Conservation (phyloP, 1,140 invertebrate genomes). For the Dendrolimus kikuchii region DNA sequence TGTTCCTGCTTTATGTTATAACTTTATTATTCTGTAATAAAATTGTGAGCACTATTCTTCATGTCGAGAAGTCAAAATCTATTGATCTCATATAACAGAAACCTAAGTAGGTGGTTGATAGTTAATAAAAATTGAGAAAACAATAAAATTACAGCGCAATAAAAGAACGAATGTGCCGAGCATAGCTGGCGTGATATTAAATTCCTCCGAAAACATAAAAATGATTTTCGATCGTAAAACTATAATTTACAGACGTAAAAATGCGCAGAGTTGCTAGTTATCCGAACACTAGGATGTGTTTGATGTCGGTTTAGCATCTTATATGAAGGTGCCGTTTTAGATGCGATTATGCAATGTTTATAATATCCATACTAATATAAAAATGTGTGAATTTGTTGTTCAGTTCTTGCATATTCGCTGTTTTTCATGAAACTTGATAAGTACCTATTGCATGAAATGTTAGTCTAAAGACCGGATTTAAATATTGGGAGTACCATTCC, state of each 20-base stretch:
- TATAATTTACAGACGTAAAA: constrained; percentile 72
- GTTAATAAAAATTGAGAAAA: constrained; percentile 72
- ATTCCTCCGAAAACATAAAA: constrained; percentile 71
- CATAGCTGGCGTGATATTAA: constrained; percentile 68
- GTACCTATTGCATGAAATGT: no score
- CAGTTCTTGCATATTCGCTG: no score
- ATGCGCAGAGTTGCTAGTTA: constrained; percentile 60
- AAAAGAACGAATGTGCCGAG: constrained; percentile 65
- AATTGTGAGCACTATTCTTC: constrained; percentile 5
- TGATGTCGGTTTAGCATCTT: no score
- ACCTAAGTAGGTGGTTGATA: constrained; percentile 58
- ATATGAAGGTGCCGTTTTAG: no score
- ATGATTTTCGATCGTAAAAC: constrained; percentile 71
- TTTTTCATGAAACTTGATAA: no score
- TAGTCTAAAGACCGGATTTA: no score
- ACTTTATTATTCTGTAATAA: constrained; percentile 6
- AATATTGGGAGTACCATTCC: no score
- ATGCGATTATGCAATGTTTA: no score
- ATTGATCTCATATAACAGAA: constrained; percentile 35
- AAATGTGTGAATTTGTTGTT: no score
- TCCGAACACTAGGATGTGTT: constrained; percentile 9
- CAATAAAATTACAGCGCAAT: constrained; percentile 70
- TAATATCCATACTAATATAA: no score
- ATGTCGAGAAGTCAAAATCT: constrained; percentile 24
- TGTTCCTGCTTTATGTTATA: not conserved